A percentile compares a stretch with the other conserved stretches of the same genome.
These are phyloP conservation scores for Takifugu flavidus DNA, from an alignment of 2,113 vertebrate genomes.

Conservation along the genomic window DNA sequence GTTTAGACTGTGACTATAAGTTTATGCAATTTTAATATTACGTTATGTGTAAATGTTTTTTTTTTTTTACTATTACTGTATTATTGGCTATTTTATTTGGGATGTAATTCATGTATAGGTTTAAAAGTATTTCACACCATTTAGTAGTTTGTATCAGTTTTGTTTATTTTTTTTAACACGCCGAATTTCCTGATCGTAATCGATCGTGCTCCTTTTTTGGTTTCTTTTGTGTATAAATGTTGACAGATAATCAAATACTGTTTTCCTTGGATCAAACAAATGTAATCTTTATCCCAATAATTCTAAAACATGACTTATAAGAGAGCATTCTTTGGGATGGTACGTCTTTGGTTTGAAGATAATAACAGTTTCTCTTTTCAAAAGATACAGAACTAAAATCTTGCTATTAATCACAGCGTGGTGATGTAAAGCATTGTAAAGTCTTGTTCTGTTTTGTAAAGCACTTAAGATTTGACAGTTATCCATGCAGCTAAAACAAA, in stretches of 20 bases:
- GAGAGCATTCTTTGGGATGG: neutral
- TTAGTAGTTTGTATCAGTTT: constrained; percentile 41
- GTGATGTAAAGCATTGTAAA: neutral
- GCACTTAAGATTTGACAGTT: constrained; percentile 3
- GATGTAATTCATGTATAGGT: constrained; percentile 13
- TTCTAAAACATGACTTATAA: neutral
- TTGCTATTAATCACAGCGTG: constrained; percentile 3
- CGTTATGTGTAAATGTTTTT: constrained; percentile 31
- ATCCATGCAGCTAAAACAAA: constrained; percentile 37
- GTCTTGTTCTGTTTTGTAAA: constrained; percentile 3
- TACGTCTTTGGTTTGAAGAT: constrained; percentile 1
- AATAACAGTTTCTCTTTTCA: constrained; percentile 1
- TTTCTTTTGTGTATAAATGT: constrained; percentile 5
- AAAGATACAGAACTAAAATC: constrained; percentile 16
- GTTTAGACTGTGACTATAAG: constrained; percentile 41
- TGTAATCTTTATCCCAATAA: neutral
- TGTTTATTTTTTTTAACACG: constrained; percentile 3
- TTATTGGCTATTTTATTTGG: constrained; percentile 21
- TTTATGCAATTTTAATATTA: constrained; percentile 17
- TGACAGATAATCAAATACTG: neutral
- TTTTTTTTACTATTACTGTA: constrained; percentile 7
- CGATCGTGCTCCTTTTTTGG: neutral
- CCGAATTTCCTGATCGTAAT: neutral
- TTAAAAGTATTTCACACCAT: neutral
- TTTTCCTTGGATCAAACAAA: constrained; percentile 9